Conservation (phyloP, 2,888 invertebrate genomes). For the Zaprionus obscuricornis region DNA sequence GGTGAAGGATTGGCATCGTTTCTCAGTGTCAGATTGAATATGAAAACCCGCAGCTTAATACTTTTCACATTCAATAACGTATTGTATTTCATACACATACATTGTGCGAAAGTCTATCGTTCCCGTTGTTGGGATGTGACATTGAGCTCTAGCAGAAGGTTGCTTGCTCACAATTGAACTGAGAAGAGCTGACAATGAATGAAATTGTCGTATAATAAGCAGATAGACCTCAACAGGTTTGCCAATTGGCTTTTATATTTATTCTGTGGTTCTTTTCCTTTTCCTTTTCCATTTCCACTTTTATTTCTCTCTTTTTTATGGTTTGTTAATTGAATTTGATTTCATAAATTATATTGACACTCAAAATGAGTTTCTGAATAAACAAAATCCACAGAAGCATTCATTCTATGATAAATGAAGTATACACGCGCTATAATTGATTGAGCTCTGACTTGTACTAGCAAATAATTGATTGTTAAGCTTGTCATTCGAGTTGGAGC, state of each 20-base stretch:
- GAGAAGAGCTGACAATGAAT: conserved; percentile 13
- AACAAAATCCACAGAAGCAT: no score
- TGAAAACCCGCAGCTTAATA: conserved; percentile 43
- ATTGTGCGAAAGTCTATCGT: conserved; percentile 18
- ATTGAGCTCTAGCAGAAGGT: conserved; percentile 1
- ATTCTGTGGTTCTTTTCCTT: no score
- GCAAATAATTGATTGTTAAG: no score
- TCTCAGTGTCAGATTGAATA: conserved; percentile 62
- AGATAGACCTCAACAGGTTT: conserved; percentile 26
- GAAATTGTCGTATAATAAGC: conserved; percentile 18
- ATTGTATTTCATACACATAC: conserved; percentile 42
- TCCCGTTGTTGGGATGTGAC: conserved; percentile 10
- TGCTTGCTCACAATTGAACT: conserved; percentile 11
- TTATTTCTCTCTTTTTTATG: no score
- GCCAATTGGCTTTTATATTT: background rate
- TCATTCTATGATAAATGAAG: no score
- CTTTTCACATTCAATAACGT: conserved; percentile 40
- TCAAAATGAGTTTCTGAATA: no score
- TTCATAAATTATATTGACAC: no score
- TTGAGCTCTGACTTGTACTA: no score
- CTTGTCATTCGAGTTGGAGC: no score
- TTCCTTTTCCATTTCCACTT: no score
- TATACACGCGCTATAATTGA: no score
- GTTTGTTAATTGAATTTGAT: no score
- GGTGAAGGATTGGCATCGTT: conserved; percentile 58